phyloP scores from a whole-genome alignment of 2,113 vertebrate genomes.

The Cyphomyrus discorhynchus region DNA sequence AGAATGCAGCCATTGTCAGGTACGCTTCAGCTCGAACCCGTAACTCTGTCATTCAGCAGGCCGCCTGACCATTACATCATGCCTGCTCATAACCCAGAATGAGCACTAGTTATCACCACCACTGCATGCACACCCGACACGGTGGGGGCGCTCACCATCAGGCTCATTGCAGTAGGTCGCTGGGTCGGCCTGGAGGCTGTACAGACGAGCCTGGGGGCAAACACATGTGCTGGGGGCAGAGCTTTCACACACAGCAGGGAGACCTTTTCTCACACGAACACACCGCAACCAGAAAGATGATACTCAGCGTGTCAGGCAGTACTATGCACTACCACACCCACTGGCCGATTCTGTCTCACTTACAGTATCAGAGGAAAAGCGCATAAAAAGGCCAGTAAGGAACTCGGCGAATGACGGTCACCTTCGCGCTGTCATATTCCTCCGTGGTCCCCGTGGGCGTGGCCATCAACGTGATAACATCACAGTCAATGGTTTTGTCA shows the following conservation, averaged over 20 bases:
- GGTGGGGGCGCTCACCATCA: conserved; percentile 66
- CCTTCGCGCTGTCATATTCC: conserved; percentile 89
- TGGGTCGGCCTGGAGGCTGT: conserved; percentile 91
- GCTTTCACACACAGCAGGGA: neutral
- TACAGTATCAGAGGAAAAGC: neutral
- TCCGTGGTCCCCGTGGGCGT: conserved; percentile 90
- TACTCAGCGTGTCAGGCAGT: neutral
- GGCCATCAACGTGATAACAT: conserved; percentile 92
- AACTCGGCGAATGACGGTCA: conserved; percentile 35
- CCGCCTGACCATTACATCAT: neutral
- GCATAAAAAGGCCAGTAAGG: neutral
- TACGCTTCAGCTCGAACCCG: neutral
- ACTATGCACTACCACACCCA: neutral
- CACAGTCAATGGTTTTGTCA: conserved; percentile 95
- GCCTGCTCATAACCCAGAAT: neutral
- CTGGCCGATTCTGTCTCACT: neutral
- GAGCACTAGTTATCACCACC: neutral
- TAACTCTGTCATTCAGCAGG: neutral
- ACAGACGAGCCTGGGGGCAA: conserved; percentile 81
- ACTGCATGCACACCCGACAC: neutral
- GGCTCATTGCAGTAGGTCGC: conserved; percentile 98
- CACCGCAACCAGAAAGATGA: neutral
- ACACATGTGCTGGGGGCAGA: conserved; percentile 3
- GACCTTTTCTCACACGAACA: neutral
- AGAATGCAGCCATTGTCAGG: neutral